Evolutionary conservation across 2,888 invertebrate genomes (phyloP).

Genomic region (Diarsia mendica): DNA sequence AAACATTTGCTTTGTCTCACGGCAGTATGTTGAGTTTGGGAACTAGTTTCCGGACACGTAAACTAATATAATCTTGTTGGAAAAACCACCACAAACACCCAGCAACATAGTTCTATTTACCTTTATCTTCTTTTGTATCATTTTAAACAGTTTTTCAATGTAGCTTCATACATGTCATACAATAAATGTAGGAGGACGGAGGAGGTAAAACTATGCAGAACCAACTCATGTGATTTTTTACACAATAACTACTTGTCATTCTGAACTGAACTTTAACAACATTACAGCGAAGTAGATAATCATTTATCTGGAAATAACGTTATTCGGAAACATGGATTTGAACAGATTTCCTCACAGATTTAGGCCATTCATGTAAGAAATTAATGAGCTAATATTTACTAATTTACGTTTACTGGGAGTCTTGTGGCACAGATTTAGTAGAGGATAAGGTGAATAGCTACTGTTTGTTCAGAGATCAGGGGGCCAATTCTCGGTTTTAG

Average conservation of each 20-base stretch:
- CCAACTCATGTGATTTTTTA: too few relatives aligned
- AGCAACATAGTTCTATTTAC: not conserved
- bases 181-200: too few relatives aligned
- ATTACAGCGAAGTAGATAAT: not conserved
- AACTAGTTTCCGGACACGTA: not conserved
- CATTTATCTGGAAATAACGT: not conserved
- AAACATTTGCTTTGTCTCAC: slow-evolving; percentile 10
- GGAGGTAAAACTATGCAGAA: too few relatives aligned
- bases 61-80: not conserved
- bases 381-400: slow-evolving; percentile 13
- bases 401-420: not conserved
- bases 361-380: not conserved
- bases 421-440: not conserved
- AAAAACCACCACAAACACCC: not conserved
- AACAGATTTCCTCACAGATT: not conserved
- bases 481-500: too few relatives aligned
- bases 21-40: not conserved
- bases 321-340: not conserved
- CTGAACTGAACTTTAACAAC: not conserved
- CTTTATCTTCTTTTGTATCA: too few relatives aligned
- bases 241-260: too few relatives aligned
- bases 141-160: not conserved
- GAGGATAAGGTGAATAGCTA: not conserved
- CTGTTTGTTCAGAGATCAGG: not conserved
- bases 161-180: too few relatives aligned